These are phyloP conservation scores for Crossocerus cetratus DNA, from an alignment of 2,888 invertebrate genomes.

Conservation along the genomic window DNA sequence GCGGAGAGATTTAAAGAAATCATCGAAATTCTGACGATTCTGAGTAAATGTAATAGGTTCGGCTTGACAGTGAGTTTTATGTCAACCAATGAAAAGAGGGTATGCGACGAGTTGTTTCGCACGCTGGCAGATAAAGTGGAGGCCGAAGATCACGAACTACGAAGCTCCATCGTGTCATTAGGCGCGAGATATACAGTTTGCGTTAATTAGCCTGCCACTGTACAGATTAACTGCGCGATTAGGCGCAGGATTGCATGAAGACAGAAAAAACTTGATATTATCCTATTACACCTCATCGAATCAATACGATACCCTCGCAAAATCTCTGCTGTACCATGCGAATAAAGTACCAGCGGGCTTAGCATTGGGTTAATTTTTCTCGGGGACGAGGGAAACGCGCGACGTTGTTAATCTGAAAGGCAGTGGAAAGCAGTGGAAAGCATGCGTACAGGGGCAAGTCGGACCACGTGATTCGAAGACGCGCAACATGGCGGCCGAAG, in stretches of 20 bases:
- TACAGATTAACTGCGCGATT: neutral
- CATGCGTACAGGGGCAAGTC: slow-evolving; percentile 36
- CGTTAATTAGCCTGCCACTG: too few relatives aligned
- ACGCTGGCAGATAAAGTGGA: slow-evolving; percentile 7
- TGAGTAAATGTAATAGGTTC: slow-evolving; percentile 67
- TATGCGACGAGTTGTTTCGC: slow-evolving; percentile 36
- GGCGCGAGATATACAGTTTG: neutral
- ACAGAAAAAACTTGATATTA: too few relatives aligned
- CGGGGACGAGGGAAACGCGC: too few relatives aligned
- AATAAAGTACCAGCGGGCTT: too few relatives aligned
- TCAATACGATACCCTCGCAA: too few relatives aligned
- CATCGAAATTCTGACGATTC: slow-evolving; percentile 60
- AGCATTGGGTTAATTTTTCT: too few relatives aligned
- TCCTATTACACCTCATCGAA: too few relatives aligned
- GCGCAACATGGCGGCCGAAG: slow-evolving; percentile 56
- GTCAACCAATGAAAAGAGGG: slow-evolving; percentile 49
- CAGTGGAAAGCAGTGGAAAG: neutral
- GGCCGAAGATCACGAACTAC: neutral
- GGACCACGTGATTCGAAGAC: slow-evolving; percentile 49
- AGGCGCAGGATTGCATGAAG: too few relatives aligned
- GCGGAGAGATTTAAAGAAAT: slow-evolving; percentile 42
- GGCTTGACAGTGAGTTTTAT: slow-evolving; percentile 62
- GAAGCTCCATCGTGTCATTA: slow-evolving; percentile 21
- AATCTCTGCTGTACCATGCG: too few relatives aligned
- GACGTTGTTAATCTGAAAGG: too few relatives aligned